phyloP scores from a whole-genome alignment of 64 coral and sea anemone genomes.

The Pachyseris speciosa region DNA sequence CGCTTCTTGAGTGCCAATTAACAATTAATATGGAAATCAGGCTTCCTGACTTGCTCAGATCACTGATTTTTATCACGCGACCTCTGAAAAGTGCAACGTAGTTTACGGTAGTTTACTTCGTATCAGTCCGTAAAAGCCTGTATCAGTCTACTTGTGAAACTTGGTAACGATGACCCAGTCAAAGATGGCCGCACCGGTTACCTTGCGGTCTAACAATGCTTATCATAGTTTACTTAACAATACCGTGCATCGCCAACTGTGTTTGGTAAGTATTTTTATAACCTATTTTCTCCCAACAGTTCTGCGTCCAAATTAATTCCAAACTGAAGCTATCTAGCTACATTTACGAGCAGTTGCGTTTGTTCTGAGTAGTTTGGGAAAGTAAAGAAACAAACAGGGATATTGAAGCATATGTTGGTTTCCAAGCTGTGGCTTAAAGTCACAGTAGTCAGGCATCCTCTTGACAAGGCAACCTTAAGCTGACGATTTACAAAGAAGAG shows the following conservation, averaged over 20 bases:
- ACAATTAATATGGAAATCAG: slow-evolving; percentile 25
- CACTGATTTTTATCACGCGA: not conserved
- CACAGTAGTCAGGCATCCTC: no score
- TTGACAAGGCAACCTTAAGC: no score
- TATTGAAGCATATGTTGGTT: no score
- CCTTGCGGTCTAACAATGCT: not conserved
- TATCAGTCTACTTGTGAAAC: not conserved
- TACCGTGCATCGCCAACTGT: not conserved
- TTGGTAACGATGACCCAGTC: not conserved
- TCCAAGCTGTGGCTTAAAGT: no score
- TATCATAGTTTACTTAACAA: not conserved
- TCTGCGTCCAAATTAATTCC: not conserved
- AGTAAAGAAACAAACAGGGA: no score
- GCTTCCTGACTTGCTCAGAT: not conserved
- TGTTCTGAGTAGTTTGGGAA: no score
- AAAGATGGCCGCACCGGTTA: not conserved
- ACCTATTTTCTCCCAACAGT: not conserved
- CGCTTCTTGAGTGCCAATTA: slow-evolving; percentile 34
- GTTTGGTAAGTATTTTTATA: not conserved
- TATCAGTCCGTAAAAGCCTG: not conserved
- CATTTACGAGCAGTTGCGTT: no score
- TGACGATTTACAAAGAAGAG: no score
- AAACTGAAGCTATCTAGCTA: not conserved
- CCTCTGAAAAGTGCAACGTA: not conserved
- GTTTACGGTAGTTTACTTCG: not conserved